These are phyloP conservation scores for Dryadula phaetusa DNA, from an alignment of 2,888 invertebrate species.

Conservation along the genomic window DNA sequence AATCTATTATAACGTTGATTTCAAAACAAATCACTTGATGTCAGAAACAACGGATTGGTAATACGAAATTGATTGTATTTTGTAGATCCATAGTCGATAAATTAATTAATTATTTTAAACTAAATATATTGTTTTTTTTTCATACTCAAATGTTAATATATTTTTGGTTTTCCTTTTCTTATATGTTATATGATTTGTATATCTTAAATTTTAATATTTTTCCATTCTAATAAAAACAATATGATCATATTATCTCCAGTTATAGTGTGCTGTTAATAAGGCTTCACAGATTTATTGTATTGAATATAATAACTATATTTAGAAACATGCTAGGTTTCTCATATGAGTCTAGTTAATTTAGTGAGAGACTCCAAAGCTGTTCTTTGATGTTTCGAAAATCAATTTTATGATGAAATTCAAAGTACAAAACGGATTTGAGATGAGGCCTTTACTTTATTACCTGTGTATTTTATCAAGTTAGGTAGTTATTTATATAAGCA, in stretches of 20 bases:
- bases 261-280: not conserved
- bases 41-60: constrained; percentile 15
- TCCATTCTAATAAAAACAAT: not conserved
- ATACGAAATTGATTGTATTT: not conserved
- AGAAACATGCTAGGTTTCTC: not conserved
- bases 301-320: constrained; percentile 2
- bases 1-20: not conserved
- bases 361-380: not conserved
- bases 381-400: constrained; percentile 19
- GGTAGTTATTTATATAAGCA: not conserved
- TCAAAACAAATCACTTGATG: constrained; percentile 13
- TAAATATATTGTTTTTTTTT: not conserved
- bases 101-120: not conserved
- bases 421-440: constrained; percentile 2
- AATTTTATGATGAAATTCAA: constrained; percentile 14
- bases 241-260: not conserved
- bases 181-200: not conserved
- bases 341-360: constrained; percentile 5
- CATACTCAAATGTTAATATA: not conserved
- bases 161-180: not conserved
- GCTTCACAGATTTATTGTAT: not conserved
- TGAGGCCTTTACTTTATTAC: not conserved
- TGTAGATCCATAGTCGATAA: not conserved
- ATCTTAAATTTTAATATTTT: not conserved
- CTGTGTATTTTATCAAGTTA: not conserved